Evolutionary conservation across 2,888 invertebrate genomes (phyloP).

Genomic region (Dinocampus coccinellae): DNA sequence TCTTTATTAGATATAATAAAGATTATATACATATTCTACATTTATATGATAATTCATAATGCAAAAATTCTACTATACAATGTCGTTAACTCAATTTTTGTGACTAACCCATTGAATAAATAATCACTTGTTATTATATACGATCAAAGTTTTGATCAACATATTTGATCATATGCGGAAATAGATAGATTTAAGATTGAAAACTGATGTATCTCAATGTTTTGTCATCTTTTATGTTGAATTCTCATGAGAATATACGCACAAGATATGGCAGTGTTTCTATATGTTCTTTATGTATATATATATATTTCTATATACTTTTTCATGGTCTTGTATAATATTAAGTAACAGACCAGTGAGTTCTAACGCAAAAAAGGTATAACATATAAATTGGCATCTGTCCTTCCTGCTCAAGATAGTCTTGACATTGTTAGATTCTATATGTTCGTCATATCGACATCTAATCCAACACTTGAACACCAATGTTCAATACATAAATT

Average conservation of each 20-base stretch:
- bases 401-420: slow-evolving; percentile 8
- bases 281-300: neutral
- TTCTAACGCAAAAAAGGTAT: neutral
- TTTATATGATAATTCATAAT: too few relatives aligned
- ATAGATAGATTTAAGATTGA: neutral
- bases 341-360: slow-evolving; percentile 2
- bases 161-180: slow-evolving; percentile 8
- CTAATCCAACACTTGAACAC: slow-evolving; percentile 11
- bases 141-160: neutral
- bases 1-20: too few relatives aligned
- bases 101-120: neutral
- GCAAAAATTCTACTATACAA: too few relatives aligned
- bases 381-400: slow-evolving; percentile 18
- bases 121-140: neutral
- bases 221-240: neutral
- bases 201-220: slow-evolving; percentile 1
- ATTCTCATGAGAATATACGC: neutral
- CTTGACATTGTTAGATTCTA: slow-evolving; percentile 11
- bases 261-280: neutral
- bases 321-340: neutral
- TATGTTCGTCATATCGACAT: slow-evolving; percentile 4
- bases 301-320: neutral
- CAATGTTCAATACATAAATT: neutral
- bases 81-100: slow-evolving; percentile 6
- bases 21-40: too few relatives aligned